A percentile compares a stretch with the other conserved stretches of the same genome.
Evolutionary conservation across 2,888 invertebrate genomes (phyloP).

Genomic region (Pelosia muscerda): DNA sequence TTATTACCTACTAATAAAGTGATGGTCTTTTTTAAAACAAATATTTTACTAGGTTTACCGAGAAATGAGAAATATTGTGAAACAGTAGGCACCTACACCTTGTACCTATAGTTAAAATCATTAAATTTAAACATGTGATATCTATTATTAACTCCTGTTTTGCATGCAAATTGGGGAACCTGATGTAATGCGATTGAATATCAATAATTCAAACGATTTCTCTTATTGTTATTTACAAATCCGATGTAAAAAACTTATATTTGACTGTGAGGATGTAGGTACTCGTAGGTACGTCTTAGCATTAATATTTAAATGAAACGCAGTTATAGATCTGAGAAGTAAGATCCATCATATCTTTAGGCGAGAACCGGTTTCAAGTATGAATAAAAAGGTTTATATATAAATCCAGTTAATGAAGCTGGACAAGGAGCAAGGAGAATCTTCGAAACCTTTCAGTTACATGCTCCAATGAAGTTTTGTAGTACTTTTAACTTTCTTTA

Average conservation of each 20-base stretch:
- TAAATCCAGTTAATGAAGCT: not conserved
- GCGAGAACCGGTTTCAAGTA: not conserved
- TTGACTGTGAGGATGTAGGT: too few relatives aligned
- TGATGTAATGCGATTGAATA: not conserved
- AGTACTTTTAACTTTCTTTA: not conserved
- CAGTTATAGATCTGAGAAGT: too few relatives aligned
- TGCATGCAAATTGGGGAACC: not conserved
- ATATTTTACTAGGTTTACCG: too few relatives aligned
- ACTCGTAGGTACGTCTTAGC: not conserved
- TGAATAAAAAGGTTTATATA: not conserved
- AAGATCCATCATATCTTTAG: not conserved
- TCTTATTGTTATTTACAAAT: not conserved
- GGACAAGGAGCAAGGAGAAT: not conserved
- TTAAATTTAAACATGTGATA: not conserved
- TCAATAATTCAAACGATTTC: not conserved
- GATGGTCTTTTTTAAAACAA: too few relatives aligned
- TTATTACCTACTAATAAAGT: too few relatives aligned
- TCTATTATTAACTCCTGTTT: not conserved
- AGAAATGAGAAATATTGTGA: too few relatives aligned
- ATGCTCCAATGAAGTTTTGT: not conserved
- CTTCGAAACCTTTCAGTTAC: not conserved
- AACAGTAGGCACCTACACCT: too few relatives aligned
- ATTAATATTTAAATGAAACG: not conserved
- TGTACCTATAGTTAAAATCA: too few relatives aligned
- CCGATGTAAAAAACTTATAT: too few relatives aligned